Base-by-base conservation (phyloP, 2,797 vertebrate species). In the Menidia menidia region DNA sequence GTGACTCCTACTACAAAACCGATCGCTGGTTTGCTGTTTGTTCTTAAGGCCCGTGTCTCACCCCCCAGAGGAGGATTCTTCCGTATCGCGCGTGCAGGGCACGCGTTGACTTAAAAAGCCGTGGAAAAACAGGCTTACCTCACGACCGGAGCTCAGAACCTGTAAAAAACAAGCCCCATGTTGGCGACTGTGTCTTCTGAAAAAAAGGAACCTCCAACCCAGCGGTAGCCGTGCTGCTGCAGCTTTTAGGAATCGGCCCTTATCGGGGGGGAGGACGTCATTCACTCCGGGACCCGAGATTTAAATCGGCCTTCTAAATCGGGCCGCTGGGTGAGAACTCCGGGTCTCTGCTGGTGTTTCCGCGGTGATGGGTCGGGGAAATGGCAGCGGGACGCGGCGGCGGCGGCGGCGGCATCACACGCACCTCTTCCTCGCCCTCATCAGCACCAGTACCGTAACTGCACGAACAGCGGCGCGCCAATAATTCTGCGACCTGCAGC, bases 351-450 rank as follows among this genome's bases (percentile, higher is more conserved):
- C 52, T 73, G 43, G 50, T 70, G 25, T 85, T 72, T 81, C 60
- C 57, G 68, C 14, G 66, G 55, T 57, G 76, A 81, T 75, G 55
- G 77, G 86, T 93, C 85, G 95, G 93, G 91, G 95, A 96, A 96
- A 96, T 95, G 95, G 95, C 96, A 95, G 95, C 78, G 73, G 68
- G 76, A 80, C 66, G 90, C 92, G 90, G 81, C 92, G 95, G 90
- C 92, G 94, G 90, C 92, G 89, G 84, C 91, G 93, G 90, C 92
- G 94, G 91, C 91, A 93, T 93, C 94, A 89, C 89, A 65, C 69
- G 89, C 90, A 83, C 65, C 73, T 82, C 90, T 92, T 94, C 91
- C 94, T 95, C 77, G 56, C 80, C 88, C 92, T 93, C 95, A 93
- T 93, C 94, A 93, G 90, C 86, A 90, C 87, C 93, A 90, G 42